Evolutionary conservation across 2,888 invertebrate genomes (phyloP), one percentile per base, ranked within the genome.

Genomic region (Diarsia brunnea): DNA sequence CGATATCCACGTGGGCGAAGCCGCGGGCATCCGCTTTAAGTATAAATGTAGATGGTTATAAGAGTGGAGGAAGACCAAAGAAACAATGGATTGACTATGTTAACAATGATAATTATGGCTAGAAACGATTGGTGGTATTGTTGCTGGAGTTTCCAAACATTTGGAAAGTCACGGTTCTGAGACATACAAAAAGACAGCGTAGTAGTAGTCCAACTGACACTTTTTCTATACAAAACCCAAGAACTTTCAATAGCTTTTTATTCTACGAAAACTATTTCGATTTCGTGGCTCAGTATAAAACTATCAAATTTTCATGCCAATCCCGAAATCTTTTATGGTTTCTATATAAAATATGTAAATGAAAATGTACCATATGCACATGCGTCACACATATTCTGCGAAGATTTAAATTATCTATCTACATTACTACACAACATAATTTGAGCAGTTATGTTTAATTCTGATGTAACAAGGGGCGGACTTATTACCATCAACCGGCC

Each of bases 301-400:
- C 68, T 64, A 79, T 38, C n/a, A 72, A 68, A n/a, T 47, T 27
- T 64, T 55, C n/a, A 16, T 12, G 8, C n/a, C 58, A 64, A 73
- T 68, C 27, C 3, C 49, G 45, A 38, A 55, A 43, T 55, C 65
- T 69, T 75, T 79, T 69, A 79, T 73, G 19, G 79, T 60, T 53
- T 7, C 14, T 38, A 65, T 73, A 69, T 68, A 78, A 78, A 78
- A 58, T 27, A 31, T 47, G 8, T n/a, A 27, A 43, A 12, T 11
- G n/a, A 73, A 55, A 65, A 71, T n/a, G n/a, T n/a, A n/a, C n/a
- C 10, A 3, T 2, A 31, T 0, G 38, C n/a, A 65, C 77, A 8
- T 58, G 47, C 58, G 67, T 66, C 43, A 53, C 12, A 63, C 8
- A 5, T n/a, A 24, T 47, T 73, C 16, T 49, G 4, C 21, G 38